A percentile compares a stretch with the other conserved stretches of the same genome.
phyloP scores from a whole-genome alignment of 2,113 vertebrate genomes.

The Myotis lucifugus region DNA sequence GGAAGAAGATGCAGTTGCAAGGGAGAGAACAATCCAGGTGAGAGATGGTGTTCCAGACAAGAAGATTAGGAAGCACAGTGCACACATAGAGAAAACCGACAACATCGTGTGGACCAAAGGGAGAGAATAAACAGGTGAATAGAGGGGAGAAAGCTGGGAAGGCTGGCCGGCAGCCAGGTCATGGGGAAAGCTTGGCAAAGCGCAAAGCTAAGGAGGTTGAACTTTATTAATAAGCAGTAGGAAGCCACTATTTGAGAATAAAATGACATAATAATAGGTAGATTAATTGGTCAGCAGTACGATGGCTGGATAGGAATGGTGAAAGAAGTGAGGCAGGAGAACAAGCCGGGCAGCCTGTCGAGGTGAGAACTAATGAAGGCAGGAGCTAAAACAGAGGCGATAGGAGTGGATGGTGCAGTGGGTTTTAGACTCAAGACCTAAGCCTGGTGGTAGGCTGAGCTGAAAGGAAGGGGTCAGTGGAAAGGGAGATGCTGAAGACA shows the following conservation, averaged over 20 bases:
- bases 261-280: neutral
- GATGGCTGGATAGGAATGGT: neutral
- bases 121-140: neutral
- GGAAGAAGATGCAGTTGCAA: neutral
- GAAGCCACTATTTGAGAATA: neutral
- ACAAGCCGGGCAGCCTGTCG: neutral
- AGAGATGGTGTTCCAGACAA: neutral
- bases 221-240: constrained; percentile 39
- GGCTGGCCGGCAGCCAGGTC: neutral
- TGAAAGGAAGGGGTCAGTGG: neutral
- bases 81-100: fast-evolving
- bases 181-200: neutral
- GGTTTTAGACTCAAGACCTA: neutral
- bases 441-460: neutral
- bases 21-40: neutral
- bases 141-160: neutral
- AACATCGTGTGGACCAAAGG: neutral
- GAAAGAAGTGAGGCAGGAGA: neutral
- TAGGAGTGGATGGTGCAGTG: fast-evolving
- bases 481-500: neutral
- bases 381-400: neutral
- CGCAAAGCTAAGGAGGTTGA: neutral
- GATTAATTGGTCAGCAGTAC: neutral
- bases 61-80: neutral
- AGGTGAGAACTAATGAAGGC: neutral